Conservation (phyloP, 2,113 vertebrate species). For the Drymodes brunneopygia region DNA sequence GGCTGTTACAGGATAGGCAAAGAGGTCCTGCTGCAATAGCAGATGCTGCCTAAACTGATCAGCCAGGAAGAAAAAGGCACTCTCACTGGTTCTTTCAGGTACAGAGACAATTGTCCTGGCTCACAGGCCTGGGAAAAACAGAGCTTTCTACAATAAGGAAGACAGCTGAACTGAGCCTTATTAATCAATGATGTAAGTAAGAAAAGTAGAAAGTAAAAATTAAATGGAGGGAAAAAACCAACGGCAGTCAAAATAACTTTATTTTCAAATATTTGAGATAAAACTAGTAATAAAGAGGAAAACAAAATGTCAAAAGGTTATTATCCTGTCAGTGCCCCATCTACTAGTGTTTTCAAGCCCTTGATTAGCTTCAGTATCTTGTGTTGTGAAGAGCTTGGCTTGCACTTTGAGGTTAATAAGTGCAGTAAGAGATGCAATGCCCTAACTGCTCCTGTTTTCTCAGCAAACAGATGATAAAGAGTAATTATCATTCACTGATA, state of each 20-base stretch:
- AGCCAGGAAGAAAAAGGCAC: not conserved
- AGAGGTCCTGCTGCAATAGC: not conserved
- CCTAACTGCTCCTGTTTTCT: slow-evolving; percentile 32
- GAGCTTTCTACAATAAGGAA: not conserved
- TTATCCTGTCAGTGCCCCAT: not conserved
- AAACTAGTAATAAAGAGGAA: not conserved
- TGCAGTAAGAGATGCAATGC: not conserved
- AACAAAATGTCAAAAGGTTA: not conserved
- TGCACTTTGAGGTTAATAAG: not conserved
- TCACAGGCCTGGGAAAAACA: not conserved
- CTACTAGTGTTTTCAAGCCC: not conserved
- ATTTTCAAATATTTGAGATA: not conserved
- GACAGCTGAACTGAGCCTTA: not conserved
- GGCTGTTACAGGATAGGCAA: not conserved
- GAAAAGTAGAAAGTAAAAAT: not conserved
- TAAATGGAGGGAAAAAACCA: not conserved
- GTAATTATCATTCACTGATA: not conserved
- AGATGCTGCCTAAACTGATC: not conserved
- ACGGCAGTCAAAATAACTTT: not conserved
- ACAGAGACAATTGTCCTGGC: accelerated
- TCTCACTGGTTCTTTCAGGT: not conserved
- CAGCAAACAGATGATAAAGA: slow-evolving; percentile 15
- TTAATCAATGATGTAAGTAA: not conserved
- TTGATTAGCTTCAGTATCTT: not conserved
- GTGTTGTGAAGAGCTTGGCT: not conserved